phyloP scores from a whole-genome alignment of 2,888 invertebrate species.

The Galerucella calmariensis region DNA sequence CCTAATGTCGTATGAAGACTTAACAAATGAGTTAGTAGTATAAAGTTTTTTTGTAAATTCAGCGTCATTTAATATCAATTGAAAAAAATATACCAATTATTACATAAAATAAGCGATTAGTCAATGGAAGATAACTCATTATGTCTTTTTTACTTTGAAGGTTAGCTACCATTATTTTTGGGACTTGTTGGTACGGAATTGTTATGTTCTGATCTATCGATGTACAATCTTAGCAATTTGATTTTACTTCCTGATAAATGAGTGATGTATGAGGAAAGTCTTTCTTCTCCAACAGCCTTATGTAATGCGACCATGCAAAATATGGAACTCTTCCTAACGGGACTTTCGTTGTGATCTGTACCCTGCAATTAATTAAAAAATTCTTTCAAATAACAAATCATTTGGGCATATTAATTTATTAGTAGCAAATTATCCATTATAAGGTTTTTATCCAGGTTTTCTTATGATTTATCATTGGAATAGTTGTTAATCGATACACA shows the following conservation, averaged over 20 bases:
- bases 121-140: slow-evolving; percentile 15
- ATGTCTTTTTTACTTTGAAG: not conserved
- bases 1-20: not conserved
- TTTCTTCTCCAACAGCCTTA: slow-evolving; percentile 87
- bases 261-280: slow-evolving; percentile 82
- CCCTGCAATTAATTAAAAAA: slow-evolving; percentile 69
- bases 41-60: not conserved
- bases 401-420: not conserved
- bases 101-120: slow-evolving; percentile 5
- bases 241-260: slow-evolving; percentile 90
- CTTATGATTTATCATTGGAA: too few species aligned
- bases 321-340: slow-evolving; percentile 94
- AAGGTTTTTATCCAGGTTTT: too few species aligned
- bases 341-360: slow-evolving; percentile 91
- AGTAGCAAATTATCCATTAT: not conserved
- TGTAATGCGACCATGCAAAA: slow-evolving; percentile 98
- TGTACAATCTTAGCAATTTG: slow-evolving; percentile 84
- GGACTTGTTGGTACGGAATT: slow-evolving; percentile 65
- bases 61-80: not conserved
- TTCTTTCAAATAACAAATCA: not conserved
- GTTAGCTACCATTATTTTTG: slow-evolving; percentile 51
- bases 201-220: slow-evolving; percentile 71
- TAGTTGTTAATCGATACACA: too few species aligned
- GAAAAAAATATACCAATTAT: not conserved
- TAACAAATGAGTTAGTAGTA: not conserved